Base-by-base conservation (phyloP, 2,888 invertebrate species). In the Artemia sinica region DNA sequence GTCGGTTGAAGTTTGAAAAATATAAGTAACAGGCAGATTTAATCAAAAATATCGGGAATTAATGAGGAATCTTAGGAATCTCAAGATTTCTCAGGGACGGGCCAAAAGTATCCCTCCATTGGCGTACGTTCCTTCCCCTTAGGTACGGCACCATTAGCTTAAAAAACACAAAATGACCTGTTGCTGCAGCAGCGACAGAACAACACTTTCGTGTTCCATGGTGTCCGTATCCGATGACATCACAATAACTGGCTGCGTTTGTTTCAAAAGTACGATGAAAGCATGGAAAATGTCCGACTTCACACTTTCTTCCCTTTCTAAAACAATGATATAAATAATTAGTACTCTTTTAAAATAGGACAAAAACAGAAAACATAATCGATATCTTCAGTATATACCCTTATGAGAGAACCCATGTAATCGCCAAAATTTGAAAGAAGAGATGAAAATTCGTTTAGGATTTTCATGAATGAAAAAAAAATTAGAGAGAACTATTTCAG, bases 221-320 rank as follows among this genome's bases (percentile, higher is more conserved):
- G 83, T 83, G 73, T 87, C 84, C 0, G 86, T 82, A 79, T 87
- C 84, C 70, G 84, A 82, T 0, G 85, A 14, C 71, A 65, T 8
- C 48, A 5, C 52, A 10, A 63, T n/a, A 13, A 85, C 82, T 0
- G 91, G 86, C 69, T 87, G 84, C 0, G 97, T 96, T 76, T 95
- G 95, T 72, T 89, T 84, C 72, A 98, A 78, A 58, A 99, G 79
- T 0, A 96, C 91, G 70, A 95, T 89, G 77, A 95, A 97, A 0
- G 96, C 95, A 76, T 93, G 91, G 77, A 98, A 89, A 72, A 99
- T 93, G 77, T 98, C 97, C 49, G 93, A 92, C 76, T 97, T 96
- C 0, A 99, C 98, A 78, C 96, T 98, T 80, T 99, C 98, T 79
- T 99, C 98, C 51, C 97, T 85, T 78, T 97, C 96, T 88, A 77